Evolutionary conservation across 2,888 invertebrate species (phyloP), one percentile per base, ranked within the genome.

Genomic region (Camponotus fellah): DNA sequence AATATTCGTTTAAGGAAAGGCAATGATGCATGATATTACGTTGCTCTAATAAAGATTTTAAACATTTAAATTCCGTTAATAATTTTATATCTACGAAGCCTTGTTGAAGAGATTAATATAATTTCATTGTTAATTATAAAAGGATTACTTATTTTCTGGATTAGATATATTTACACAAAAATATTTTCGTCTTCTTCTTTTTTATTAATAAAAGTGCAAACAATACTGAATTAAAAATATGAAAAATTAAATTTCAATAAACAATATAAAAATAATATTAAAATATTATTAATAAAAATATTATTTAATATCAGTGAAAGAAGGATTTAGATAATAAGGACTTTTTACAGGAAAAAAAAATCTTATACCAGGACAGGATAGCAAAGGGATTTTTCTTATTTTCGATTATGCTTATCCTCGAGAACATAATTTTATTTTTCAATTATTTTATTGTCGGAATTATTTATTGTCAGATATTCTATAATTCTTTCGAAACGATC

Each of bases 401-500:
- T 4, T 4, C 40, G 4, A 14, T 49, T 49, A 2, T 26, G 66
- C 66, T 17, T 17, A n/a, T 49, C 34, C 53, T 69, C 34, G 34
- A 34, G n/a, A 4, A 10, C 49, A 2, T 34, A 26, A 10, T 32
- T 10, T 49, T 14, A 10, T 32, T 10, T 49, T 26, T 69, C 34
- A 53, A 34, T 69, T 69, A 26, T 26, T 26, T 26, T 26, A 26
- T 26, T 26, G 0, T 26, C 26, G 0, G 26, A 26, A 26, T 26
- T 26, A 69, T 69, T 69, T 53, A 69, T 69, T 6, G 34, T 69
- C 53, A 49, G 34, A 53, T 53, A 34, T 68, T 49, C 6, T n/a
- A 53, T n/a, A 53, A 53, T 32, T 34, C 69, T n/a, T 53, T 69
- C 53, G 34, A 68, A 12, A 34, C n/a, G 34, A 17, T 68, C 49